These are phyloP conservation scores for Anastrepha obliqua DNA, from an alignment of 1,140 invertebrate species.

Conservation along the genomic window DNA sequence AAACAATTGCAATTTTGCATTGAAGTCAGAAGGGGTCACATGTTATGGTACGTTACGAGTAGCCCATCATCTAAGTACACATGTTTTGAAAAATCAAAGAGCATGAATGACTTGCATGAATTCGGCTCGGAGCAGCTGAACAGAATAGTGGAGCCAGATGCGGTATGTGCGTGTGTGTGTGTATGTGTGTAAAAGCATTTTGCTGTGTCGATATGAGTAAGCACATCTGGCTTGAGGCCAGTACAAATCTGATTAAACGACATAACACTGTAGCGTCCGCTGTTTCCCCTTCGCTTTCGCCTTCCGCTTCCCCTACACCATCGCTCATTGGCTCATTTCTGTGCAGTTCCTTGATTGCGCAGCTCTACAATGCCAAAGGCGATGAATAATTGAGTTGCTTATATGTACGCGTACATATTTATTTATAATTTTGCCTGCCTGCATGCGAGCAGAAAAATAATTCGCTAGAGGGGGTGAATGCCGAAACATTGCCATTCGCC, in stretches of 20 bases:
- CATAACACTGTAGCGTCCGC: neutral
- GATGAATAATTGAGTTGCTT: conserved; percentile 40
- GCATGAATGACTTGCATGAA: conserved; percentile 23
- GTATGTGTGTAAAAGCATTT: neutral
- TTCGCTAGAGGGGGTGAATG: neutral
- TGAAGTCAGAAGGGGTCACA: neutral
- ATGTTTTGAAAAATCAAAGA: conserved; percentile 18
- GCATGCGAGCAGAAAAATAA: neutral
- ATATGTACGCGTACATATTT: neutral
- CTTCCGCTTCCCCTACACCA: neutral
- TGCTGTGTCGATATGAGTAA: conserved; percentile 11
- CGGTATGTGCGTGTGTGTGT: neutral
- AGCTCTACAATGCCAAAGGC: conserved; percentile 1
- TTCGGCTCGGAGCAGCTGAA: neutral
- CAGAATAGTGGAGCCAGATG: neutral
- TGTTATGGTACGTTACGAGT: neutral
- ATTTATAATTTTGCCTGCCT: neutral
- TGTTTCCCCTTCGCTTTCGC: neutral
- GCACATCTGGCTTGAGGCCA: conserved; percentile 10
- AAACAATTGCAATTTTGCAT: neutral
- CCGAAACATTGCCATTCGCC: neutral
- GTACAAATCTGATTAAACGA: no score
- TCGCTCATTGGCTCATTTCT: neutral
- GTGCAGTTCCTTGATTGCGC: neutral
- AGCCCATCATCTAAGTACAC: neutral